Percentiles rank a stretch among this genome's conserved stretches.
phyloP scores from a whole-genome alignment of 2,113 vertebrate species.

The Arvicanthis niloticus region DNA sequence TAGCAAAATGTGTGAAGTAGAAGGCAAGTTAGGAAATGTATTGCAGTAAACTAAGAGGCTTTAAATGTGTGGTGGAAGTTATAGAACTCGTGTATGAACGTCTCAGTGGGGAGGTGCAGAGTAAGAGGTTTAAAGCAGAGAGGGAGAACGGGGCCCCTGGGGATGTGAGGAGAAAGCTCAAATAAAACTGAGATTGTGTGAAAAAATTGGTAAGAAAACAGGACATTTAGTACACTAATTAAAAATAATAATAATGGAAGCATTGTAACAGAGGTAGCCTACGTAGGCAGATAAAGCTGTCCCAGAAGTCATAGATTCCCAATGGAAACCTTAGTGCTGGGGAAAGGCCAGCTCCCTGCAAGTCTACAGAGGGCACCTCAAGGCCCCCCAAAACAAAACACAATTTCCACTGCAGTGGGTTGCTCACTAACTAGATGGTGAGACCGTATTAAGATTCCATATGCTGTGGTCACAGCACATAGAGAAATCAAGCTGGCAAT shows the following conservation, averaged over 20 bases:
- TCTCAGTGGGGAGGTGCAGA: background rate
- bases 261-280: background rate
- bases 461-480: too few relatives aligned
- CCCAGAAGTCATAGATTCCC: background rate
- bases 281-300: background rate
- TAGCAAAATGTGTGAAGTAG: background rate
- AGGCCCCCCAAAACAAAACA: background rate
- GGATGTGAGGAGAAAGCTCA: background rate
- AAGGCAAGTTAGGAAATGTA: background rate
- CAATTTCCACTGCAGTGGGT: too few relatives aligned
- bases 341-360: too few relatives aligned
- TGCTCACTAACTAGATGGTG: background rate
- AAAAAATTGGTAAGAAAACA: background rate
- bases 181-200: background rate
- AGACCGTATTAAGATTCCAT: background rate
- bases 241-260: background rate
- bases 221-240: background rate
- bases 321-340: background rate
- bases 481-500: background rate
- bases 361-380: background rate
- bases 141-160: background rate
- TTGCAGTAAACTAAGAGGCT: background rate
- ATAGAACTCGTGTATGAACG: background rate
- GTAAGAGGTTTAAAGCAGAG: background rate
- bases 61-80: fast-evolving